Evolutionary conservation across 2,888 invertebrate species (phyloP).

Genomic region (Criorhina ranunculi): DNA sequence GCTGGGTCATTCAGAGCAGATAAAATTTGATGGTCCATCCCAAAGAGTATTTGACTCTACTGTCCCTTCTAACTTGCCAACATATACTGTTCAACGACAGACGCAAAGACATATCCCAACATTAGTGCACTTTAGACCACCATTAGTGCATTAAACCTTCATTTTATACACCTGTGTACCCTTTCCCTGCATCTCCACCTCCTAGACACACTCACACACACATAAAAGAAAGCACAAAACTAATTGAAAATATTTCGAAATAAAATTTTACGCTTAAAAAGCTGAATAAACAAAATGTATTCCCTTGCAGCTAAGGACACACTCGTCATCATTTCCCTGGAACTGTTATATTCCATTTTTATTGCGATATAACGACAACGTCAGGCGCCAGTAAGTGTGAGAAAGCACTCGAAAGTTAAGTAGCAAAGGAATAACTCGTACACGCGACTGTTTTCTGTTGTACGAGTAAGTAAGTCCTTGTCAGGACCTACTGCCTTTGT

Average conservation of each 20-base stretch:
- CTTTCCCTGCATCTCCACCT: neutral
- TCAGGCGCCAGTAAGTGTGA: constrained; percentile 70
- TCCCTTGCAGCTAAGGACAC: constrained; percentile 4
- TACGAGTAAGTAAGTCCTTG: constrained; percentile 54
- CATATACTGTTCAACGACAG: neutral
- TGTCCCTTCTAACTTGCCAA: neutral
- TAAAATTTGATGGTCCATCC: too few relatives aligned
- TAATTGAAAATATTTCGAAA: constrained; percentile 66
- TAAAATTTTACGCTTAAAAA: constrained; percentile 29
- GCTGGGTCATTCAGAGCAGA: too few relatives aligned
- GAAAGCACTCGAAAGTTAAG: constrained; percentile 69
- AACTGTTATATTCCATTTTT: neutral
- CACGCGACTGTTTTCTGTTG: constrained; percentile 47
- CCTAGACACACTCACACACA: constrained; percentile 9
- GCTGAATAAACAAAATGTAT: constrained; percentile 21
- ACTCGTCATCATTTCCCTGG: neutral
- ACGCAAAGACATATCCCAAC: constrained; percentile 11
- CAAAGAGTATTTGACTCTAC: too few relatives aligned
- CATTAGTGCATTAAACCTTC: constrained; percentile 44
- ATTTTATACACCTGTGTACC: constrained; percentile 42
- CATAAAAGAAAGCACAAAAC: constrained; percentile 37
- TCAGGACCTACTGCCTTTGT: constrained; percentile 55
- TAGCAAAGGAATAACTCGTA: constrained; percentile 54
- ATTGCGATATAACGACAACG: constrained; percentile 33
- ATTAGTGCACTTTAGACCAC: constrained; percentile 57